These are phyloP conservation scores for Sepiola atlantica DNA, from an alignment of 2,888 invertebrate genomes.

Conservation along the genomic window DNA sequence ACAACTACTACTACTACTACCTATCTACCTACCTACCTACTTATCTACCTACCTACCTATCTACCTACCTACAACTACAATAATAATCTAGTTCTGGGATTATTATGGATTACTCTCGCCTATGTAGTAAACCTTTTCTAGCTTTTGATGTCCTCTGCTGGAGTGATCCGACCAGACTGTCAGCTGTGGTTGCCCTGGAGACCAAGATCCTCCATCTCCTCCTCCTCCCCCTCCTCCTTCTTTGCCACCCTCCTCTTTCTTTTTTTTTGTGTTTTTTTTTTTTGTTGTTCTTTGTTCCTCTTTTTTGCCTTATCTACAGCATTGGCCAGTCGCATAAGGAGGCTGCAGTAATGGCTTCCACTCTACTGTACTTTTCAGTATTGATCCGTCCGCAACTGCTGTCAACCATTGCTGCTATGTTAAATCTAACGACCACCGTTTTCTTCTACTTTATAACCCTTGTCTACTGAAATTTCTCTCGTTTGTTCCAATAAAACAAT, in stretches of 20 bases:
- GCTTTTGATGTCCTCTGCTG: neutral
- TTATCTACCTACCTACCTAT: neutral
- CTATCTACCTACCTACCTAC: neutral
- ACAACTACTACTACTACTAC: too few species aligned
- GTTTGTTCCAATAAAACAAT: neutral
- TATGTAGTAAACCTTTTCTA: neutral
- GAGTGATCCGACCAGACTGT: constrained; percentile 10
- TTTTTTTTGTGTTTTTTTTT: too few species aligned
- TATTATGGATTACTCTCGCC: neutral
- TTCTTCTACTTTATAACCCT: neutral
- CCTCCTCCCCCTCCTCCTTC: neutral
- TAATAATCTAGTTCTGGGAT: constrained; percentile 32
- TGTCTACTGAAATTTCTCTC: neutral
- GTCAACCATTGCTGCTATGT: constrained; percentile 32
- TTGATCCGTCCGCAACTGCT: constrained; percentile 10
- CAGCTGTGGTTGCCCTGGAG: constrained; percentile 32
- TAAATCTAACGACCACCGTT: neutral
- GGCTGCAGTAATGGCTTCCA: constrained; percentile 1
- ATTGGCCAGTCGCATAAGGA: neutral
- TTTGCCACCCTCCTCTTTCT: neutral
- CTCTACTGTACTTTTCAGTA: constrained; percentile 12
- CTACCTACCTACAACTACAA: neutral
- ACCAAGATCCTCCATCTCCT: constrained; percentile 15
- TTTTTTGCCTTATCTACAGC: neutral
- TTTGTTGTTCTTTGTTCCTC: too few species aligned